Base-by-base conservation (phyloP, 2,113 vertebrate species). In the Poecilia latipinna region DNA sequence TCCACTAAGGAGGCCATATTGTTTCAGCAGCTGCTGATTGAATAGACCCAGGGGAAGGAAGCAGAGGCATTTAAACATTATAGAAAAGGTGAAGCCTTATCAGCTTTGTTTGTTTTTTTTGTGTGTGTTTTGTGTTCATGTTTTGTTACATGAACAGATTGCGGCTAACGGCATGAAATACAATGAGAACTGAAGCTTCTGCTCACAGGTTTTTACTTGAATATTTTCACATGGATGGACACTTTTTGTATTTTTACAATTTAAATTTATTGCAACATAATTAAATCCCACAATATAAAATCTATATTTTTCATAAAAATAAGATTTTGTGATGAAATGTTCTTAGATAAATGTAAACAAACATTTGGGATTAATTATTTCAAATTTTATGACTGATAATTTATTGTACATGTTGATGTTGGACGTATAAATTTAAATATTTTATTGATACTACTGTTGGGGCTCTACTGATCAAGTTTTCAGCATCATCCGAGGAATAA, bases 21-120 rank as follows among this genome's bases (percentile, higher is more conserved):
- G 85, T 85, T 74, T 90, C 86, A 89, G 82, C 92, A 93, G 92
- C 91, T 93, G 92, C 85, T 88, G 83, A 86, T 60, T 78, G 72
- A 83, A 86, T 86, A 72, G 73, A 72, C 80, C 79, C 80, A 0
- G 31, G 54, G 82, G 85, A 82, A 60, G 70, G 74, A 82, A 83
- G 86, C 70, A n/a, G 22, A 87, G 67, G 83, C 79, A 77, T 74
- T 87, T 86, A 79, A 80, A 83, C 79, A 76, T 79, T 75, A 79
- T 79, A 68, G 82, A 12, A 57, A 86, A 91, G 74, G 62, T 84
- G 81, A 74, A 89, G 90, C 65, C 29, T 72, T 82, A 81, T 75
- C 79, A 65, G 29, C 51, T 73, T 28, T 76, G 51, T 79, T 71
- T 72, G 60, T 77, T 80, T 74, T 85, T 61, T 82, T 33, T 70